Percentiles rank a stretch among this genome's conserved stretches.
Evolutionary conservation across 2,113 vertebrate species (phyloP).

Genomic region (Alligator mississippiensis): DNA sequence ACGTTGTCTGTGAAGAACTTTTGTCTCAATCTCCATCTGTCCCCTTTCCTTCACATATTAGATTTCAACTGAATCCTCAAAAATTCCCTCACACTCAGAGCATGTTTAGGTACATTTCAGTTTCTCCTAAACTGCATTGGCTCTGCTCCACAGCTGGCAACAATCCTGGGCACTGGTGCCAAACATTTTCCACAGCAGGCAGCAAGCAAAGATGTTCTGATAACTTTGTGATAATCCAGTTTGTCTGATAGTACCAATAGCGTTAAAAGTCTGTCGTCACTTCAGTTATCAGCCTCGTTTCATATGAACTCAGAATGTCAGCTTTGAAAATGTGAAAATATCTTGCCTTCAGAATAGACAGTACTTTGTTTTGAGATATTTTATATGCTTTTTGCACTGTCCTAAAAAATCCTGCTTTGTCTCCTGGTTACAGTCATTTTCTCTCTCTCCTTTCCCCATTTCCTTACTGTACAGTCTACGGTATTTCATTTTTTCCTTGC

Average conservation of each 20-base stretch:
- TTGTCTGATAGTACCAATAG: neutral
- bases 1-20: neutral
- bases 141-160: neutral
- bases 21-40: neutral
- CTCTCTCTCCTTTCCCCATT: neutral
- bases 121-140: neutral
- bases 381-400: neutral
- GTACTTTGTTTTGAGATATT: neutral
- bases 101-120: neutral
- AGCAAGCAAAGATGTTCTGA: neutral
- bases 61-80: neutral
- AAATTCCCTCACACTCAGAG: neutral
- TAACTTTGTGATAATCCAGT: neutral
- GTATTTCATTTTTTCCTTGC: neutral
- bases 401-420: neutral
- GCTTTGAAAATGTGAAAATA: neutral
- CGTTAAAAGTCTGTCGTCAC: neutral
- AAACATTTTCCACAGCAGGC: neutral
- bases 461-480: neutral
- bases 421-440: neutral
- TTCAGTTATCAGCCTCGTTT: neutral
- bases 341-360: neutral
- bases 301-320: neutral
- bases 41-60: neutral
- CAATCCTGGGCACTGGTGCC: rapidly evolving